Evolutionary conservation across 2,113 vertebrate species (phyloP).

Genomic region (Pangasianodon gigas): DNA sequence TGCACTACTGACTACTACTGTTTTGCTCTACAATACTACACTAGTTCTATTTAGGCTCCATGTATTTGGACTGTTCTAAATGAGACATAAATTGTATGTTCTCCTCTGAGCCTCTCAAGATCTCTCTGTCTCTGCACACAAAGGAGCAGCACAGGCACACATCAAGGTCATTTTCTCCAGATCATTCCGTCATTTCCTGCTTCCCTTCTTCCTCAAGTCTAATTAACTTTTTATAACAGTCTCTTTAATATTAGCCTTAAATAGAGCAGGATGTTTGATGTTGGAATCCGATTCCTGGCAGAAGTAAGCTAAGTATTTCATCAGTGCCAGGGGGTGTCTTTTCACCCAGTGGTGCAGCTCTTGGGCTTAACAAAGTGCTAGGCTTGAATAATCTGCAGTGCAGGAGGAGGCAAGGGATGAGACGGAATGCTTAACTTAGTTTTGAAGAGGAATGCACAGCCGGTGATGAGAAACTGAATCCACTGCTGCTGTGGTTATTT

Average conservation of each 20-base stretch:
- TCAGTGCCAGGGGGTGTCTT: slow-evolving; percentile 38
- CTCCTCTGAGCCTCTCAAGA: neutral
- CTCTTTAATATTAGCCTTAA: slow-evolving; percentile 57
- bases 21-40: neutral
- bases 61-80: slow-evolving; percentile 9
- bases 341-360: slow-evolving; percentile 41
- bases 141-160: slow-evolving; percentile 28
- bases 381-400: slow-evolving; percentile 50
- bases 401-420: slow-evolving; percentile 39
- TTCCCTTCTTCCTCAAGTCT: slow-evolving; percentile 50
- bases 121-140: neutral
- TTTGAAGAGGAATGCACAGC: slow-evolving; percentile 32
- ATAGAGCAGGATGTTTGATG: slow-evolving; percentile 58
- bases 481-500: neutral
- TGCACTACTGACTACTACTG: too few species aligned
- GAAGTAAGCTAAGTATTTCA: slow-evolving; percentile 53
- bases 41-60: neutral
- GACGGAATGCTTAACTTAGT: slow-evolving; percentile 39
- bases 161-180: slow-evolving; percentile 54
- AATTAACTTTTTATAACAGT: slow-evolving; percentile 56
- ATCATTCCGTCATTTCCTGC: slow-evolving; percentile 34
- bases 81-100: slow-evolving; percentile 27
- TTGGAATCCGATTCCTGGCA: slow-evolving; percentile 55
- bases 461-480: slow-evolving; percentile 6
- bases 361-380: slow-evolving; percentile 45